Evolutionary conservation across 2,797 vertebrate genomes (phyloP).

Genomic region (Malurus splendens): DNA sequence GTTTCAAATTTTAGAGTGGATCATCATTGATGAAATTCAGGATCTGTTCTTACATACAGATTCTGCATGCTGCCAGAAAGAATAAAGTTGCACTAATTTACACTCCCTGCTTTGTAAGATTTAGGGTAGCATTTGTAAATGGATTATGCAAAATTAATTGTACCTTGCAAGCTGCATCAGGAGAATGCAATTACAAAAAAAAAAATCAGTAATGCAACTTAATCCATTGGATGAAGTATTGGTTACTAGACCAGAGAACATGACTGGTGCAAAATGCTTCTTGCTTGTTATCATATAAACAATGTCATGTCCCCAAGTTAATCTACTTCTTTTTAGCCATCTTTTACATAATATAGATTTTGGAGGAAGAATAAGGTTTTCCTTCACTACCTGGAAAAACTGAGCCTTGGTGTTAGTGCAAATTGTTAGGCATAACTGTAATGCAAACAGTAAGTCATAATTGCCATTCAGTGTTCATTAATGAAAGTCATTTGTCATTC

Average conservation of each 20-base stretch:
- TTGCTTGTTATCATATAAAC: background rate
- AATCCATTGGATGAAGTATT: background rate
- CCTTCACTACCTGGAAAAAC: background rate
- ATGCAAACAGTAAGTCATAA: background rate
- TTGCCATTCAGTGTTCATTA: background rate
- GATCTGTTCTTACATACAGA: constrained; percentile 8
- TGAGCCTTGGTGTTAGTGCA: background rate
- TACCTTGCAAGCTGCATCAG: background rate
- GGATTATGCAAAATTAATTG: background rate
- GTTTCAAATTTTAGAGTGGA: background rate
- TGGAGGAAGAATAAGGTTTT: background rate
- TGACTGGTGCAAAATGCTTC: background rate
- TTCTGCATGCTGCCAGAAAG: background rate
- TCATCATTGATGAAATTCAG: background rate
- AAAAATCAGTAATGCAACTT: background rate
- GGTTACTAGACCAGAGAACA: background rate
- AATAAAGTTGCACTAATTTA: background rate
- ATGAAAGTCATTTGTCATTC: background rate
- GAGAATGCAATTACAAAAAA: background rate
- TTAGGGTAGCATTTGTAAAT: constrained; percentile 33
- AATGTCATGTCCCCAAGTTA: background rate
- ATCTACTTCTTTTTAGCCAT: background rate
- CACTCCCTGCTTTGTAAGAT: background rate
- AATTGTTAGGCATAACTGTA: background rate
- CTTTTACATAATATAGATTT: background rate